These are phyloP conservation scores for Antigone vipio DNA, from an alignment of 2,113 vertebrate genomes.

Conservation along the genomic window DNA sequence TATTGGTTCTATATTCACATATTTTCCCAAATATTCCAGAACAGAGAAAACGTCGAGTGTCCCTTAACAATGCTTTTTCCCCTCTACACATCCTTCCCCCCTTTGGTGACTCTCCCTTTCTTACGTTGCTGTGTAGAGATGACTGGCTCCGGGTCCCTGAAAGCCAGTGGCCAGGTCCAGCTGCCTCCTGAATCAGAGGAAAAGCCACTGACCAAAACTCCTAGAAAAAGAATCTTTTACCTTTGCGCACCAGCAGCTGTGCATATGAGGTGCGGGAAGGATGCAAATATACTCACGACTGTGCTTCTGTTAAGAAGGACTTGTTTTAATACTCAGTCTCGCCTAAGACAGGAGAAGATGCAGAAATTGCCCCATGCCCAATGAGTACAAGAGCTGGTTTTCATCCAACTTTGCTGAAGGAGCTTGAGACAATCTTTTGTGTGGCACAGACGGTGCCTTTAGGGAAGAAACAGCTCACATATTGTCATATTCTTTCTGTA, in stretches of 20 bases:
- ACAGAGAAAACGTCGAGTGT: not conserved
- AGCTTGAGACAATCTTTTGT: not conserved
- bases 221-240: not conserved
- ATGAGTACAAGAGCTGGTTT: not conserved
- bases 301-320: not conserved
- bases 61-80: not conserved
- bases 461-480: not conserved
- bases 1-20: not conserved
- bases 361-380: not conserved
- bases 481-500: not conserved
- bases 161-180: constrained; percentile 1
- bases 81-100: not conserved
- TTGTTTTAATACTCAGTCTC: not conserved
- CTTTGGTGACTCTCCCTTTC: not conserved
- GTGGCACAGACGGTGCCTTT: not conserved
- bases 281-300: not conserved
- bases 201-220: not conserved
- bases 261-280: not conserved
- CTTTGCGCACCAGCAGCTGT: not conserved
- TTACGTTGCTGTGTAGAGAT: not conserved
- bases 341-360: not conserved
- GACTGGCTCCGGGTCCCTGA: not conserved
- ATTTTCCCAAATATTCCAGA: constrained; percentile 3
- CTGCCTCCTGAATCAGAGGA: not conserved
- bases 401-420: not conserved